Percentiles rank a stretch among this genome's conserved stretches.
Evolutionary conservation across 2,888 invertebrate species (phyloP).

Genomic region (Papilio elwesi): DNA sequence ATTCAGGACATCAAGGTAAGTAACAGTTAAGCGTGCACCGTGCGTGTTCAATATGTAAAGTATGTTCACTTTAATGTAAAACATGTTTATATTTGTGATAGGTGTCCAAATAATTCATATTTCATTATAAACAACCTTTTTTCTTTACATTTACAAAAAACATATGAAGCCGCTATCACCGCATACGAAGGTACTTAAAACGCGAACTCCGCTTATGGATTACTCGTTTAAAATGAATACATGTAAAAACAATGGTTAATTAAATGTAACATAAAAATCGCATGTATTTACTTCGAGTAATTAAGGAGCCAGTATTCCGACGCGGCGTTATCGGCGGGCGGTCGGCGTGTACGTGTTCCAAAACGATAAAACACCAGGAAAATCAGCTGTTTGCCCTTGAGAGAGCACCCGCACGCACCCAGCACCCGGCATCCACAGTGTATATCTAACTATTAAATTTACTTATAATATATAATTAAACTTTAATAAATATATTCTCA

Average conservation of each 20-base stretch:
- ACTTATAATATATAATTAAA: slow-evolving; percentile 30
- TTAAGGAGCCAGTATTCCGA: slow-evolving; percentile 39
- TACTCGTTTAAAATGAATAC: slow-evolving; percentile 40
- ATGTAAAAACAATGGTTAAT: slow-evolving; percentile 39
- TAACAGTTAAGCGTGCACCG: no score
- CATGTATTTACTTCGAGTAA: slow-evolving; percentile 35
- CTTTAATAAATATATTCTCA: slow-evolving; percentile 57
- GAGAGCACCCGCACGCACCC: no score
- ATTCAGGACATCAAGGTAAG: background rate
- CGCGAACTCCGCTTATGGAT: slow-evolving; percentile 35
- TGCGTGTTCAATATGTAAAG: no score
- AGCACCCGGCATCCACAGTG: slow-evolving; percentile 23
- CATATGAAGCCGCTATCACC: slow-evolving; percentile 7
- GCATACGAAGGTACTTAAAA: slow-evolving; percentile 28
- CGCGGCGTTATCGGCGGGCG: slow-evolving; percentile 37
- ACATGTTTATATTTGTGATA: no score
- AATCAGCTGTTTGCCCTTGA: slow-evolving; percentile 55
- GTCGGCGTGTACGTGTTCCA: slow-evolving; percentile 38
- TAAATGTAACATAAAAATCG: slow-evolving; percentile 40
- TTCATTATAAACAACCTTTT: background rate
- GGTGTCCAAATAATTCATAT: background rate
- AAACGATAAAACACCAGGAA: slow-evolving; percentile 53
- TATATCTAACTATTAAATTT: slow-evolving; percentile 31
- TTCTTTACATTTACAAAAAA: background rate
- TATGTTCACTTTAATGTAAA: background rate